Percentiles rank a stretch among this genome's conserved stretches.
These are phyloP conservation scores for Drosophila melanogaster DNA, from an alignment of 1,140 invertebrate genomes.

Conservation along the genomic window Release_6_plus_ISO1_MT NT_033779.5:4327501-4328000, in stretches of 20 bases:
- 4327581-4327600: not conserved
- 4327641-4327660: slow-evolving; percentile 51
- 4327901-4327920: slow-evolving; percentile 22
- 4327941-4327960: slow-evolving; percentile 2
- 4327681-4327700: slow-evolving; percentile 59
- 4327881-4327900: slow-evolving; percentile 63
- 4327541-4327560: not conserved
- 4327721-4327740: slow-evolving; percentile 21
- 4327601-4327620: slow-evolving; percentile 45
- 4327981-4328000: slow-evolving; percentile 12
- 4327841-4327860: slow-evolving; percentile 52
- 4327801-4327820: slow-evolving; percentile 13
- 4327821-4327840: slow-evolving; percentile 29
- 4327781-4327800: slow-evolving; percentile 34
- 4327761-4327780: slow-evolving; percentile 44
- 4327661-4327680: slow-evolving; percentile 39
- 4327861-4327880: slow-evolving; percentile 64
- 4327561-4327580: not conserved
- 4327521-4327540: not conserved
- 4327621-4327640: slow-evolving; percentile 42
- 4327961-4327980: slow-evolving; percentile 30
- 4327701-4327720: slow-evolving; percentile 45
- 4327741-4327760: slow-evolving; percentile 46
- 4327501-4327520: slow-evolving; percentile 18
- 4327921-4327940: slow-evolving; percentile 1